phyloP scores from a whole-genome alignment of 2,113 vertebrate genomes.

The Platichthys flesus region DNA sequence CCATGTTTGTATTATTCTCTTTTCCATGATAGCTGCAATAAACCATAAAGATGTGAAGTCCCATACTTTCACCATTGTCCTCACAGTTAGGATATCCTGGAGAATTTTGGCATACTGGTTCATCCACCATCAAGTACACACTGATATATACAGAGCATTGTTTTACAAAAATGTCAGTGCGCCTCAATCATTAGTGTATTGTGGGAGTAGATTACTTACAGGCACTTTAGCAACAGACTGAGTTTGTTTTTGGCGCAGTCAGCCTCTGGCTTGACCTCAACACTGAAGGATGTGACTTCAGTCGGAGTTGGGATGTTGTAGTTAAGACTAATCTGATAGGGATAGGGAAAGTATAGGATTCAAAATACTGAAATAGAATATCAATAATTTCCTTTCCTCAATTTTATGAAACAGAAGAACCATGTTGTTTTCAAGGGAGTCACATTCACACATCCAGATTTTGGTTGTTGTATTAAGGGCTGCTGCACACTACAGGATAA shows the following conservation, averaged over 20 bases:
- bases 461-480: too few species aligned
- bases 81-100: not conserved
- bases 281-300: constrained; percentile 18
- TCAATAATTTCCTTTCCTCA: not conserved
- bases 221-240: constrained; percentile 7
- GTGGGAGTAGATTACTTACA: constrained; percentile 31
- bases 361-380: too few species aligned
- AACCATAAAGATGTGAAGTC: not conserved
- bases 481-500: too few species aligned
- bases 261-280: constrained; percentile 18
- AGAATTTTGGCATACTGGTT: not conserved
- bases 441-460: too few species aligned
- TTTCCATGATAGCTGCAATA: constrained; percentile 47
- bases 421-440: too few species aligned
- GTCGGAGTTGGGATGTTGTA: constrained; percentile 75
- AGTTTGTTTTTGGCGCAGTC: constrained; percentile 27
- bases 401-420: not conserved
- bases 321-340: constrained; percentile 61
- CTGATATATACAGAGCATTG: too few species aligned
- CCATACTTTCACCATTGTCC: not conserved
- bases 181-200: too few species aligned
- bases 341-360: too few species aligned
- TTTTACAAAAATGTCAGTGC: too few species aligned
- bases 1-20: constrained; percentile 67
- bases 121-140: not conserved